Conservation (phyloP, 2,797 vertebrate genomes). For the Peromyscus eremicus region DNA sequence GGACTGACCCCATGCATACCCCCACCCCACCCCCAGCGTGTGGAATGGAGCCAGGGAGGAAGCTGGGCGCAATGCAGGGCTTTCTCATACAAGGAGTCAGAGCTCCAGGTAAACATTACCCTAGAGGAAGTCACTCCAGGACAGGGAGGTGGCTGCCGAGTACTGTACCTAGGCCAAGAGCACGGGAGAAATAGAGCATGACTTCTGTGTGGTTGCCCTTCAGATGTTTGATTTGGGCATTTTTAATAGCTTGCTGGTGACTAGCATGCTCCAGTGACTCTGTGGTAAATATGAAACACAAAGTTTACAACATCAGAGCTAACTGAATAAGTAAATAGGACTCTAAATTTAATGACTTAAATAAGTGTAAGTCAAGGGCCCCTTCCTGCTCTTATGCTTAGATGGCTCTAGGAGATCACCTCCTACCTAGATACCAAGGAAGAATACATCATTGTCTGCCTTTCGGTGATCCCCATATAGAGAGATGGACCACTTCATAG, state of each 20-base stretch:
- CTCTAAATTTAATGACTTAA: not conserved
- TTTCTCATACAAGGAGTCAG: not conserved
- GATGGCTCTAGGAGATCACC: not conserved
- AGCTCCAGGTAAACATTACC: not conserved
- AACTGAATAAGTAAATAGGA: not conserved
- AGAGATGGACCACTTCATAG: not conserved
- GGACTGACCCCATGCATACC: not conserved
- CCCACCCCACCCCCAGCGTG: too few relatives aligned
- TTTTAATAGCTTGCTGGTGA: not conserved
- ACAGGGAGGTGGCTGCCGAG: not conserved
- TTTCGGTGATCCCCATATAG: not conserved
- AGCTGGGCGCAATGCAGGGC: not conserved
- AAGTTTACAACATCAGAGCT: not conserved
- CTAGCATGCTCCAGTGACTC: not conserved
- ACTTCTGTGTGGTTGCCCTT: not conserved
- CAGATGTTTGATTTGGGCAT: not conserved
- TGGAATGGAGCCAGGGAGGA: not conserved
- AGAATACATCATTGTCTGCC: not conserved
- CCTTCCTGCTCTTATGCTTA: not conserved
- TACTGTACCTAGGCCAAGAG: rapidly evolving
- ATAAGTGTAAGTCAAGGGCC: not conserved
- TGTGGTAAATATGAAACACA: not conserved
- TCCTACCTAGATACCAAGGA: not conserved
- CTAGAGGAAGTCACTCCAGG: not conserved
- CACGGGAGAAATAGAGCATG: rapidly evolving